These are phyloP conservation scores for Pantherophis alleghaniensis DNA, from an alignment of 2,797 vertebrate species.

Conservation along the genomic window DNA sequence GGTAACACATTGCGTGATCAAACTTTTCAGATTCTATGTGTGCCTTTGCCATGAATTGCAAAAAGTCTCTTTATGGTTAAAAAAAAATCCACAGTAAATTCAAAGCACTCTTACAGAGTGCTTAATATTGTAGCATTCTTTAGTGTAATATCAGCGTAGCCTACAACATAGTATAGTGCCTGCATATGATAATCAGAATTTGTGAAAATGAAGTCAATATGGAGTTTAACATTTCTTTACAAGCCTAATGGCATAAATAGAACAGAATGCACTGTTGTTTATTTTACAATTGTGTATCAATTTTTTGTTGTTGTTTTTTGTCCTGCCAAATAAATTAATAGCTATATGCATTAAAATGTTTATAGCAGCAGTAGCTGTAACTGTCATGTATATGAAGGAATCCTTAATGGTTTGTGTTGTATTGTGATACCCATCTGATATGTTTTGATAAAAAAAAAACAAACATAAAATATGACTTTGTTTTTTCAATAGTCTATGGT, in stretches of 20 bases:
- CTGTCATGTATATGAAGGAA: neutral
- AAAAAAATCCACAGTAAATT: neutral
- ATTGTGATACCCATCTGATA: conserved; percentile 14
- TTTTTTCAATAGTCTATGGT: conserved; percentile 88
- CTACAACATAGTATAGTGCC: neutral
- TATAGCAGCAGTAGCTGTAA: conserved; percentile 33
- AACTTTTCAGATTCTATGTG: neutral
- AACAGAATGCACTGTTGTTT: conserved; percentile 8
- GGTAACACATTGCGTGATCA: neutral
- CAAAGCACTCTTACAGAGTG: neutral
- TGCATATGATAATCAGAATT: neutral
- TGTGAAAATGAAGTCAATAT: neutral
- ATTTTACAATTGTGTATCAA: neutral
- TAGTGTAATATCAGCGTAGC: neutral
- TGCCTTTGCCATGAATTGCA: neutral
- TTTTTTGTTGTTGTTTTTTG: neutral
- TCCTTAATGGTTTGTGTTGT: conserved; percentile 15
- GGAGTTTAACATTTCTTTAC: conserved; percentile 14
- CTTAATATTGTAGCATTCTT: neutral
- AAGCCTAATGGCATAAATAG: neutral
- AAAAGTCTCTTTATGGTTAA: neutral
- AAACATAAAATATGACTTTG: neutral
- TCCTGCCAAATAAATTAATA: conserved; percentile 13
- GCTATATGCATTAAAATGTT: conserved; percentile 4
- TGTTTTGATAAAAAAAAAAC: neutral